A percentile compares a stretch with the other conserved stretches of the same genome.
These are phyloP conservation scores for Pterophyllum scalare DNA, from an alignment of 2,113 vertebrate species.

Conservation along the genomic window DNA sequence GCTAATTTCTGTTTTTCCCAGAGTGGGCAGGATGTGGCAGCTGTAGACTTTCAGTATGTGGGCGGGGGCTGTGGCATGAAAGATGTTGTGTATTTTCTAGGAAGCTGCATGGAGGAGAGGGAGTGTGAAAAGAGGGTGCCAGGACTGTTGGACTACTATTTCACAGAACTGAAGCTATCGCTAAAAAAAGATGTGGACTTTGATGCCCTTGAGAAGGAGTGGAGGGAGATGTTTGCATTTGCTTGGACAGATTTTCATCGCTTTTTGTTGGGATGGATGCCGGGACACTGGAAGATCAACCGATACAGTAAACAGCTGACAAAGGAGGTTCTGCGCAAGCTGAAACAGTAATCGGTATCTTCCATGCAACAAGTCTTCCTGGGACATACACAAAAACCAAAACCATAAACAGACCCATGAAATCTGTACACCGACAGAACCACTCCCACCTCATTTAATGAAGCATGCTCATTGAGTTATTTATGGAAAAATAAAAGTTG, in stretches of 20 bases:
- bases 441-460: neutral
- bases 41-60: constrained; percentile 84
- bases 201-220: constrained; percentile 75
- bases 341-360: constrained; percentile 37
- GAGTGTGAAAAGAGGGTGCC: constrained; percentile 76
- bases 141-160: constrained; percentile 74
- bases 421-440: neutral
- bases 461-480: neutral
- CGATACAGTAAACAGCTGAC: constrained; percentile 76
- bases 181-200: constrained; percentile 61
- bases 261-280: constrained; percentile 83
- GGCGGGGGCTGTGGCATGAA: constrained; percentile 84
- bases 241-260: constrained; percentile 83
- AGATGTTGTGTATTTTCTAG: constrained; percentile 80
- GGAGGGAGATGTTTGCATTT: constrained; percentile 79
- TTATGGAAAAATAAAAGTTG: constrained; percentile 10
- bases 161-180: constrained; percentile 64
- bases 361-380: neutral
- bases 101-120: constrained; percentile 79
- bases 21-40: constrained; percentile 67
- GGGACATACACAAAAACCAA: neutral
- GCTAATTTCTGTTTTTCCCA: constrained; percentile 83
- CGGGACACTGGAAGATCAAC: constrained; percentile 81
- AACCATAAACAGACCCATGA: neutral
- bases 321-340: constrained; percentile 71